Conservation (phyloP, 2,888 invertebrate genomes). For the Philhelius pedissequus region DNA sequence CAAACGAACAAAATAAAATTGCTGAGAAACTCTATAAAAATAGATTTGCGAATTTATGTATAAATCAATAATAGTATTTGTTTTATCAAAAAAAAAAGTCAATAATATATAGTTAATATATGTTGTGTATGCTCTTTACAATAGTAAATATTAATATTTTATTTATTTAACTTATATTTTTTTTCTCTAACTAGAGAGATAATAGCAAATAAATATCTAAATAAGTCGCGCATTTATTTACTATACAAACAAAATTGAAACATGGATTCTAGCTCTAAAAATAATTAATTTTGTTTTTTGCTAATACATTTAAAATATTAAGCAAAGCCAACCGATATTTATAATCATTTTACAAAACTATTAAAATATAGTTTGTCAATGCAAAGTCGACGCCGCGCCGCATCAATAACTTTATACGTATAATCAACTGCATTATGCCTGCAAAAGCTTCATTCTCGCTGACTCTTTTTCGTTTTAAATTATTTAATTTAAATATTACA, state of each 20-base stretch:
- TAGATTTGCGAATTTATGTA: conserved; percentile 56
- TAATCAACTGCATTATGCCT: conserved; percentile 53
- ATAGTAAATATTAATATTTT: conserved; percentile 64
- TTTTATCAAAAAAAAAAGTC: conserved; percentile 53
- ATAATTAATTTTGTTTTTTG: not conserved
- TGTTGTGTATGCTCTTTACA: conserved; percentile 57
- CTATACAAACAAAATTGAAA: conserved; percentile 57
- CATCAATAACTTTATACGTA: conserved; percentile 19
- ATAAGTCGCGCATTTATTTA: conserved; percentile 55
- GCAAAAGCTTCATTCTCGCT: conserved; percentile 34
- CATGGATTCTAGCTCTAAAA: conserved; percentile 50
- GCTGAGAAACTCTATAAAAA: conserved; percentile 62
- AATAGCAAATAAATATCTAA: conserved; percentile 66
- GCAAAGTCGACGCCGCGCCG: conserved; percentile 24
- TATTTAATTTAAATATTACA: conserved; percentile 63
- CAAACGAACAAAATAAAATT: conserved; percentile 44
- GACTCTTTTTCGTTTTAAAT: conserved; percentile 20
- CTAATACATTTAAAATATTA: conserved; percentile 12
- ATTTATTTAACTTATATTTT: conserved; percentile 59
- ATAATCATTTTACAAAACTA: conserved; percentile 46
- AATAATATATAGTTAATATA: conserved; percentile 47
- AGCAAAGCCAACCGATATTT: conserved; percentile 28
- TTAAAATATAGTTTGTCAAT: conserved; percentile 63
- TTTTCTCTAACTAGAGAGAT: conserved; percentile 57
- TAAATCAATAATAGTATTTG: conserved; percentile 36